Evolutionary conservation across 2,113 vertebrate genomes (phyloP).

Genomic region (Ictidomys tridecemlineatus): DNA sequence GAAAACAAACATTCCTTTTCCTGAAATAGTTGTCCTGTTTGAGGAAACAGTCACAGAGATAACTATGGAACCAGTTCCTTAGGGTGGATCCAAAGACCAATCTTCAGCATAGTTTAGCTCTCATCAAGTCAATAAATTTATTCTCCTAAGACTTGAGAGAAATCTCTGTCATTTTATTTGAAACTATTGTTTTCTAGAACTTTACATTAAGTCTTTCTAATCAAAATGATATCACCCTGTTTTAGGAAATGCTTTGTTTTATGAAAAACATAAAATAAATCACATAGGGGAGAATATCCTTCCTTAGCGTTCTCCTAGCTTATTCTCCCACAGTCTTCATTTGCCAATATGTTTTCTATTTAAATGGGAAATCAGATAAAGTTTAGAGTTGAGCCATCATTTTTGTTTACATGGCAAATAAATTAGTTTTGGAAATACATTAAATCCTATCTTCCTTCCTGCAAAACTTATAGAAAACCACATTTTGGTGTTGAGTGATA

Average conservation of each 20-base stretch:
- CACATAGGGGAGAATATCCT: not conserved
- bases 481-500: slow-evolving; percentile 61
- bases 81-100: not conserved
- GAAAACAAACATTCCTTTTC: not conserved
- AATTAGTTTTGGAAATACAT: slow-evolving; percentile 48
- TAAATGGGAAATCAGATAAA: not conserved
- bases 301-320: not conserved
- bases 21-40: not conserved
- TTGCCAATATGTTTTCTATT: not conserved
- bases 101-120: not conserved
- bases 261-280: not conserved
- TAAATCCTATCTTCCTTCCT: slow-evolving; percentile 69
- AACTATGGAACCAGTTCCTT: not conserved
- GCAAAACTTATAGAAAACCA: slow-evolving; percentile 14
- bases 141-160: not conserved
- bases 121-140: not conserved
- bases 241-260: not conserved
- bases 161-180: not conserved
- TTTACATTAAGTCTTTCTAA: not conserved
- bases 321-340: not conserved
- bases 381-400: slow-evolving; percentile 1
- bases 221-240: not conserved
- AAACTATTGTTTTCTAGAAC: not conserved
- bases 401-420: slow-evolving; percentile 58
- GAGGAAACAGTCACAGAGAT: not conserved